Evolutionary conservation across 2,797 vertebrate species (phyloP).

Genomic region (Macropus fuliginosus): DNA sequence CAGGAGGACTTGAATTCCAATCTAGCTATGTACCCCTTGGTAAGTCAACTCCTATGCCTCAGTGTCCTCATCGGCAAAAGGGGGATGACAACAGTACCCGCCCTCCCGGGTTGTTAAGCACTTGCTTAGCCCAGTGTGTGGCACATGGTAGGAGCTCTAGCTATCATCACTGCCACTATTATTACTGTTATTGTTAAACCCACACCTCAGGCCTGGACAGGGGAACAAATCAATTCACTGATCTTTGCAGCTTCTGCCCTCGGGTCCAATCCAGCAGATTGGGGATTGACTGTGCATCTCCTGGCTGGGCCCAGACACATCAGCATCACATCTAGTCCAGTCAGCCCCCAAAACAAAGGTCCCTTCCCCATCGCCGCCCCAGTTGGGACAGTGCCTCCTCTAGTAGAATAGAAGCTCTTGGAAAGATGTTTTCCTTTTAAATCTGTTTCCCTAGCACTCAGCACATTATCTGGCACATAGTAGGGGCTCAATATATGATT

Average conservation of each 20-base stretch:
- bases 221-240: not conserved
- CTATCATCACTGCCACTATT: not conserved
- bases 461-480: not conserved
- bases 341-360: not conserved
- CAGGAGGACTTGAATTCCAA: not conserved
- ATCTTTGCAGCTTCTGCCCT: not conserved
- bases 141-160: not conserved
- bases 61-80: not conserved
- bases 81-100: not conserved
- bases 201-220: not conserved
- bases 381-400: accelerated
- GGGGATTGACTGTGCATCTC: not conserved
- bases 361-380: not conserved
- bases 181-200: not conserved
- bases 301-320: accelerated
- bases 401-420: not conserved
- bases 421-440: not conserved
- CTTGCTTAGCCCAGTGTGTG: not conserved
- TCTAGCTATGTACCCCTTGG: not conserved
- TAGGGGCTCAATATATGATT: not conserved
- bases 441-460: not conserved
- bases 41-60: not conserved
- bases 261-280: not conserved
- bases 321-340: accelerated
- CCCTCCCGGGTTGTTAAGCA: not conserved